Base-by-base conservation (phyloP, 2,113 vertebrate species). In the Orientallactaga bullata region DNA sequence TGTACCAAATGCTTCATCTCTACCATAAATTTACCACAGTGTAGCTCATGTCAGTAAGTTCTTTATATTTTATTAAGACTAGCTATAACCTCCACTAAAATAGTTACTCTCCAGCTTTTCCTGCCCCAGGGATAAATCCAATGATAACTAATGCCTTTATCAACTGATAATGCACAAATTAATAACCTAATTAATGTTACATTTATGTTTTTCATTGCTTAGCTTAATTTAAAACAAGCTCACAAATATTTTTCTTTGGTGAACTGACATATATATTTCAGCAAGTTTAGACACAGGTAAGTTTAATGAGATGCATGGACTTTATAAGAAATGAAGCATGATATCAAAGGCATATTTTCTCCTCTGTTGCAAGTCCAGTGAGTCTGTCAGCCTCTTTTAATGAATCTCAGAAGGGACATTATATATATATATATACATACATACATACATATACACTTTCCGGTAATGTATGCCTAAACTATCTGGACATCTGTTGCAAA, bases 221-320 rank as follows among this genome's bases (percentile, higher is more conserved):
- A 58, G 69, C 30, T 74, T 88, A 88, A 86, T 87, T 87, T 94
- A 94, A 93, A 84, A 69, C 74, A 92, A 90, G 37, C 2, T 9
- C 76, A 86, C 42, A 90, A 39, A 69, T 84, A 51, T 60, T 86
- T 94, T 88, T 86, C 58, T 72, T 82, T 90, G 23, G 18, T 65
- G 32, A 94, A 89, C 23, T 61, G 95, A 37, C 35, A 83, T 80
- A 66, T 81, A 73, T 72, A 92, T 86, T 94, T 84, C 63, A 88
- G 28, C n/a, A 86, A 72, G 24, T 92, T 90, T 76, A 94, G 72
- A 92, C 76, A 72, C 17, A 92, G 73, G 42, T 72, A 82, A 73
- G 26, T 88, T 61, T 96, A 86, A 86, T 69, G 28, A 90, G 79
- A 83, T 90, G 65, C 42, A 55, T 72, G 32, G 39, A 32, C 85